Base-by-base conservation (phyloP, 2,113 vertebrate genomes). In the Myotis davidii region DNA sequence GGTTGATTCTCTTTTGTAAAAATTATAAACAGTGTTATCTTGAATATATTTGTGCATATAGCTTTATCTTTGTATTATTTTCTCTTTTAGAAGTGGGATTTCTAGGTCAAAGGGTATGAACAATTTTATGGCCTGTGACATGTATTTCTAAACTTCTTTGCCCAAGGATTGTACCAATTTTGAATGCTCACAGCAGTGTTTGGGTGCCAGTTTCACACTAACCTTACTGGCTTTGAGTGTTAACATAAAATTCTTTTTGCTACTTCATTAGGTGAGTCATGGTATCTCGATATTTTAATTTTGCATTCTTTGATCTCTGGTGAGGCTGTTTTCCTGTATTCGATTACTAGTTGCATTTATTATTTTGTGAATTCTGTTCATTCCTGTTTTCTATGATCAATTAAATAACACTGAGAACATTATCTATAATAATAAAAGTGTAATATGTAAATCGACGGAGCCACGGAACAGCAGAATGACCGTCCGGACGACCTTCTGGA, bases 361-460 rank as follows among this genome's bases (percentile, higher is more conserved):
- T 73, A 77, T 90, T 96, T 90, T 83, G 54, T 74, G 67, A 85
- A 45, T 86, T 93, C 61, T 77, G 25, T 91, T 79, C 25, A 86
- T 65, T 87, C 5, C 9, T 65, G 4, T 69, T 61, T 91, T 81
- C 34, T 76, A 29, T 61, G 69, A 64, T 79, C 34, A 82, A 9
- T 65, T 54, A 83, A 94, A 18, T 34, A 52, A 64, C 4, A 52
- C 21, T 10, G 23, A 59, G 56, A 59, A 59, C 56, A 59, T 59
- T 59, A 59, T 59, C 21, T 56, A 56, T 23, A 25, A 25, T 59
- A 59, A 59, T 59, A 25, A 59, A 59, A 25, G 56, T 9, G 3
- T 59, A 59, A 59, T 59, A 59, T 59, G 56, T 3, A 59, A 59
- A 59, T 25, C 25, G 23, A 25, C 56, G 3, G 1, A 59, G 25